Conservation (phyloP, 2,888 invertebrate genomes). For the Drosophila sordidula region DNA sequence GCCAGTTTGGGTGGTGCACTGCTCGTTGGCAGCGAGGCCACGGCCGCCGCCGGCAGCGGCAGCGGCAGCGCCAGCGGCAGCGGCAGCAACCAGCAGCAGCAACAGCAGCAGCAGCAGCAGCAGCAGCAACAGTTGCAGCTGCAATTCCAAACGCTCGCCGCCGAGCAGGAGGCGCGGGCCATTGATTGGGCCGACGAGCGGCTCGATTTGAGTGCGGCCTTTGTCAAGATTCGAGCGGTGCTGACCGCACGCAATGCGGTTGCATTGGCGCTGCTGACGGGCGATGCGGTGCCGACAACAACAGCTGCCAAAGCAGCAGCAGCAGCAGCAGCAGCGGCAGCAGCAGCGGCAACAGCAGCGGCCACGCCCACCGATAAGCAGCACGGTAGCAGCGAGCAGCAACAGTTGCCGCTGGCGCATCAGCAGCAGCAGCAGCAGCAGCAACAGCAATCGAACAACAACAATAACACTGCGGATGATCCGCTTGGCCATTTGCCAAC, state of each 20-base stretch:
- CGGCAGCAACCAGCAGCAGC: conserved; percentile 35
- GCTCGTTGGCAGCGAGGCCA: conserved; percentile 41
- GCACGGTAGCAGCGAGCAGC: conserved; percentile 15
- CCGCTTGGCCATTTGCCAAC: conserved; percentile 81
- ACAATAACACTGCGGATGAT: conserved; percentile 66
- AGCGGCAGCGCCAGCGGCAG: conserved; percentile 31
- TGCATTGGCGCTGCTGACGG: conserved; percentile 51
- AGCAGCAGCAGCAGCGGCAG: conserved; percentile 34
- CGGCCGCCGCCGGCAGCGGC: conserved; percentile 35
- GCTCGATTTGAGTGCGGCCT: conserved; percentile 79
- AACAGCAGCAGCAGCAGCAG: conserved; percentile 37
- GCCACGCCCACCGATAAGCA: conserved; percentile 15
- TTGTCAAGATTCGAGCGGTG: conserved; percentile 81
- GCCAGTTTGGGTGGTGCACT: conserved; percentile 53
- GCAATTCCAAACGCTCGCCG: conserved; percentile 69
- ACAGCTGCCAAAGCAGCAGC: conserved; percentile 29
- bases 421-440: conserved; percentile 42
- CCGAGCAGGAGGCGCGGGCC: conserved; percentile 80
- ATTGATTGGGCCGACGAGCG: conserved; percentile 82
- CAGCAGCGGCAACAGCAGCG: conserved; percentile 14
- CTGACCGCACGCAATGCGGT: conserved; percentile 79
- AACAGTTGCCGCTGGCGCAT: conserved; percentile 56
- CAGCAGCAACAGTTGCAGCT: conserved; percentile 66
- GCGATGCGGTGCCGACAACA: conserved; percentile 31
- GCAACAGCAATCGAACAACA: conserved; percentile 15